Conservation (phyloP, 2,888 invertebrate species). For the Netelia inedita region DNA sequence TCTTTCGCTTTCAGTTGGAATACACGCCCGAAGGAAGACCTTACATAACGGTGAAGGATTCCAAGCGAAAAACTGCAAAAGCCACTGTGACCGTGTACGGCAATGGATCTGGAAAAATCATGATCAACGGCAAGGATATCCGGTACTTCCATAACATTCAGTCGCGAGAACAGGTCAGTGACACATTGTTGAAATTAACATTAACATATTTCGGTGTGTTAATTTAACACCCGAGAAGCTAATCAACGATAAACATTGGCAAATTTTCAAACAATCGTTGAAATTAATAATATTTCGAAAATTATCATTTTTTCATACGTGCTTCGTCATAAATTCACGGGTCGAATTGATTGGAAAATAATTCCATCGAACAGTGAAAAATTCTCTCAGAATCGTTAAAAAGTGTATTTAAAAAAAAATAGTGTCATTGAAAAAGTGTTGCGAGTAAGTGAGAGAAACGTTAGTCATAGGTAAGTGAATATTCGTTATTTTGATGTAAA, state of each 20-base stretch:
- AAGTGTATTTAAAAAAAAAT: neutral
- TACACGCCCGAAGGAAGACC: constrained; percentile 90
- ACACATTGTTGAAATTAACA: neutral
- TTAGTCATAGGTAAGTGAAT: constrained; percentile 24
- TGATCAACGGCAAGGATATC: constrained; percentile 92
- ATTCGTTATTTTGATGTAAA: neutral
- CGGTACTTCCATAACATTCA: constrained; percentile 91
- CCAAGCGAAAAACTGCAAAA: constrained; percentile 90
- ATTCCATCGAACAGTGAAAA: neutral
- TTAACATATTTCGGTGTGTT: neutral
- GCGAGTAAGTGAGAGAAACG: constrained; percentile 20
- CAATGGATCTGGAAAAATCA: constrained; percentile 94
- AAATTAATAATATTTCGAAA: neutral
- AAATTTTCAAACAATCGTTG: neutral
- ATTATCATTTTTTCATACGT: neutral
- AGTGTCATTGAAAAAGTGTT: neutral
- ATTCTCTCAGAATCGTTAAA: too few species aligned
- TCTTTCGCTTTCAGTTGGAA: constrained; percentile 85
- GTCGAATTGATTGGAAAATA: too few species aligned
- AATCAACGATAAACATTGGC: too few species aligned
- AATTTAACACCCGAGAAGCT: neutral
- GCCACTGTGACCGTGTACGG: constrained; percentile 93
- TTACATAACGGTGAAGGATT: constrained; percentile 87
- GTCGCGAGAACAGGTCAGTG: constrained; percentile 91
- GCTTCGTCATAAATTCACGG: neutral